Base-by-base conservation (phyloP, 1,140 invertebrate species). In the Drosophila orena region DNA sequence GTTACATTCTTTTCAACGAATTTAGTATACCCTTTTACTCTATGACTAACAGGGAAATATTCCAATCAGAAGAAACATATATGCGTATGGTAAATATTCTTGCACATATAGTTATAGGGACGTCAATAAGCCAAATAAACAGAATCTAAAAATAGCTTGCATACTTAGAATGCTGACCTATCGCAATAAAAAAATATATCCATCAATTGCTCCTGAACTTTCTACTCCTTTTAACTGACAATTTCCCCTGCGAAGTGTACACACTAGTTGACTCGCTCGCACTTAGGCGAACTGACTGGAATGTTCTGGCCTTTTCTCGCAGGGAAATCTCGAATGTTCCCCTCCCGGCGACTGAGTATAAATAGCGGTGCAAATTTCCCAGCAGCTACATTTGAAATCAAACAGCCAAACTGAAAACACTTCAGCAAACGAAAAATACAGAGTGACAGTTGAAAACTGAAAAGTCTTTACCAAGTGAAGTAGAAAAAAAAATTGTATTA, bases 151-250 rank as follows among this genome's bases (percentile, higher is more conserved):
- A 52, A 52, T 35, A 52, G 49, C n/a, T 20, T 34, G 15, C 49
- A 35, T 15, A 52, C 34, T 34, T 52, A 1, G 4, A 35, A 10
- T 35, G 49, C 30, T 52, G 49, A 52, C 49, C 49, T 52, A 52
- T 5, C 15, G 0, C 11, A 52, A 52, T 10, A 12, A 4, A 5
- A 34, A 52, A 35, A n/a, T 0, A 17, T 52, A 35, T 52, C 11
- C 30, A 15, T 50, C 4, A 30, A 52, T 20, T 35, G 4, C 38
- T 35, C 52, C 20, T 22, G 49, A 52, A 38, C 35, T 54, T 55
- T 55, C 92, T 97, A 97, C 92, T 97, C 96, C 60, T 94, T 65
- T 94, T 93, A 93, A 4, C 7, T n/a, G 14, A 42, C 20, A 4
- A 35, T 35, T 64, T 62, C 59, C 59, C 44, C 59, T 64, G 8